Base-by-base conservation (phyloP, 2,888 invertebrate species). In the Malthinus seriepunctatus region DNA sequence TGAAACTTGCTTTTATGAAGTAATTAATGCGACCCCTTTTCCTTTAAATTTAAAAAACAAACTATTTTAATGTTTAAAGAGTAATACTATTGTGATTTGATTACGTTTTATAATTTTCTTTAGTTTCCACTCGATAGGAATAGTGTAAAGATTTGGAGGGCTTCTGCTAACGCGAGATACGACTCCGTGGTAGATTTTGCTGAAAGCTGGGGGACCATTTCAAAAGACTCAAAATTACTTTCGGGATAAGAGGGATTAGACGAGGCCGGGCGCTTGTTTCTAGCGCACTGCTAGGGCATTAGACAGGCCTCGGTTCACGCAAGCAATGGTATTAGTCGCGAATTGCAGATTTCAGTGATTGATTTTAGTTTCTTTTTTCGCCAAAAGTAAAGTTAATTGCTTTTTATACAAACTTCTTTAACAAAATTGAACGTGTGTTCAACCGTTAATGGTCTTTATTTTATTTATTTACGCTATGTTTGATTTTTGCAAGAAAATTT, bases 161-260 rank as follows among this genome's bases (percentile, higher is more conserved):
- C 64, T 66, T 68, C 74, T 75, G 76, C 68, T 67, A 64, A 69
- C 69, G 70, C 72, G 73, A 76, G 77, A 77, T 76, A 77, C 73
- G 74, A 73, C 70, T 72, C 72, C 71, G 70, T 71, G 73, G 68
- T 72, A 76, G 76, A 75, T 76, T 76, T 74, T 67, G 70, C 73
- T 74, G 73, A 74, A 75, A 75, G 74, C 76, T 73, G 75, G 76
- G 78, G 78, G 76, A 76, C 77, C 76, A 76, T 82, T 83, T 83
- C 79, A 83, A 83, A 83, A 82, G 82, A 83, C 81, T 82, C 82
- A 82, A 83, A 83, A 83, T 83, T 83, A 83, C 83, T 83, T 83
- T 83, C 82, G 81, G 82, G 83, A 83, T 82, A 82, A 83, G 83
- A 82, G 82, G 83, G 82, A 83, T 83, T 82, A 83, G 82, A 80